Evolutionary conservation across 2,888 invertebrate genomes (phyloP).

Genomic region (Thera obeliscata): DNA sequence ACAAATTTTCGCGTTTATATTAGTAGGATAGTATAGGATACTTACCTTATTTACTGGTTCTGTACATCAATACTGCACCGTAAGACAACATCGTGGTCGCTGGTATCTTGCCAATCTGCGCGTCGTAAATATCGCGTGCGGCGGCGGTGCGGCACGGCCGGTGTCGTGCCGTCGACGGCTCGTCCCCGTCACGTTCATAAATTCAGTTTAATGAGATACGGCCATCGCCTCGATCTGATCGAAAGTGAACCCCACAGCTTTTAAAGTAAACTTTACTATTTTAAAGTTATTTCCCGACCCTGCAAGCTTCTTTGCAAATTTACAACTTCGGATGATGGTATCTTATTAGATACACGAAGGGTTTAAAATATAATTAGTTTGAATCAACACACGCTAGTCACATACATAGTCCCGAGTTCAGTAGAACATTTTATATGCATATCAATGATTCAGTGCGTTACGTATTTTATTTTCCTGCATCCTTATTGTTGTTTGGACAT

Average conservation of each 20-base stretch:
- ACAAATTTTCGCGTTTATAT: too few species aligned
- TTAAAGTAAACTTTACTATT: conserved; percentile 3
- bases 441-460: too few species aligned
- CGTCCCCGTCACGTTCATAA: conserved; percentile 77
- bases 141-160: conserved; percentile 47
- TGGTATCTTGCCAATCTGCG: conserved; percentile 69
- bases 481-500: too few species aligned
- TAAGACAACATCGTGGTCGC: conserved; percentile 41
- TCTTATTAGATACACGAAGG: too few species aligned
- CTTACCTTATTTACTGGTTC: conserved; percentile 13
- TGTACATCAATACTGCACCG: conserved; percentile 12
- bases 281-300: too few species aligned
- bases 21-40: too few species aligned
- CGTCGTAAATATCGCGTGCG: conserved; percentile 73
- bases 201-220: conserved; percentile 81
- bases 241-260: conserved; percentile 39
- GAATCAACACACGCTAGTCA: too few species aligned
- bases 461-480: too few species aligned
- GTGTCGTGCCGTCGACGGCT: conserved; percentile 64
- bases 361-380: too few species aligned
- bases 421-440: too few species aligned
- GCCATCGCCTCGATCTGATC: conserved; percentile 77
- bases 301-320: too few species aligned
- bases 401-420: too few species aligned
- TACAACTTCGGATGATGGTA: neutral